Conservation (phyloP, 2,888 invertebrate species). For the Drosophila sordidula region DNA sequence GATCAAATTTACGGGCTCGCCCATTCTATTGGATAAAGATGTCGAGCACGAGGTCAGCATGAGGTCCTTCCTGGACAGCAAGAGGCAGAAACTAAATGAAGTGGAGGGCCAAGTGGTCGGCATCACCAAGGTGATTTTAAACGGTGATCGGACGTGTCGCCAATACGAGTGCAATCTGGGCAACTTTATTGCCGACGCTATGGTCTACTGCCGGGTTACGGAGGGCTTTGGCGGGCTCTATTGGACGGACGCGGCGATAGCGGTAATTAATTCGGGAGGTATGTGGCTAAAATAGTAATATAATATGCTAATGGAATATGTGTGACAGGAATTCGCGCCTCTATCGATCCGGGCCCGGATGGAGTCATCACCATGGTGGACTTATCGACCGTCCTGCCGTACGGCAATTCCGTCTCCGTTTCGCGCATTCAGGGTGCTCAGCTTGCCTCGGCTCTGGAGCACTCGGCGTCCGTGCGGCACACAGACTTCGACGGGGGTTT, state of each 20-base stretch:
- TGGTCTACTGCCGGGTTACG: slow-evolving; percentile 86
- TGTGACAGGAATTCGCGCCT: slow-evolving; percentile 87
- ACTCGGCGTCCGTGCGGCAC: slow-evolving; percentile 86
- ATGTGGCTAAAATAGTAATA: slow-evolving; percentile 83
- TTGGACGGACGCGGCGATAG: slow-evolving; percentile 86
- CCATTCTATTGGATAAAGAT: slow-evolving; percentile 89
- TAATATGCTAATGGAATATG: too few species aligned
- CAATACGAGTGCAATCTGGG: slow-evolving; percentile 92
- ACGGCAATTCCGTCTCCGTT: slow-evolving; percentile 88
- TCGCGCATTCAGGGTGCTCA: slow-evolving; percentile 88
- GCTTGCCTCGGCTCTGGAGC: slow-evolving; percentile 88
- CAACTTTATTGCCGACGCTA: slow-evolving; percentile 91
- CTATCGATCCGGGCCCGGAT: slow-evolving; percentile 86
- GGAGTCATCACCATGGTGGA: slow-evolving; percentile 89
- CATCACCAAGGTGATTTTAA: slow-evolving; percentile 88
- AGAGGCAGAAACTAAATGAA: slow-evolving; percentile 85
- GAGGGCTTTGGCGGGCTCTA: slow-evolving; percentile 61
- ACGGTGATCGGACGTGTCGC: slow-evolving; percentile 89
- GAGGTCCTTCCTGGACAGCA: slow-evolving; percentile 86
- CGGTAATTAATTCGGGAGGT: slow-evolving; percentile 90
- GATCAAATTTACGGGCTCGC: slow-evolving; percentile 88
- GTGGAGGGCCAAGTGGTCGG: slow-evolving; percentile 87
- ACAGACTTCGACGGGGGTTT: slow-evolving; percentile 87
- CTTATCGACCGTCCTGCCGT: slow-evolving; percentile 90
- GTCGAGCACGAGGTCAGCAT: slow-evolving; percentile 88